phyloP scores from a whole-genome alignment of 1,140 invertebrate genomes.

The Drosophila athabasca region DNA sequence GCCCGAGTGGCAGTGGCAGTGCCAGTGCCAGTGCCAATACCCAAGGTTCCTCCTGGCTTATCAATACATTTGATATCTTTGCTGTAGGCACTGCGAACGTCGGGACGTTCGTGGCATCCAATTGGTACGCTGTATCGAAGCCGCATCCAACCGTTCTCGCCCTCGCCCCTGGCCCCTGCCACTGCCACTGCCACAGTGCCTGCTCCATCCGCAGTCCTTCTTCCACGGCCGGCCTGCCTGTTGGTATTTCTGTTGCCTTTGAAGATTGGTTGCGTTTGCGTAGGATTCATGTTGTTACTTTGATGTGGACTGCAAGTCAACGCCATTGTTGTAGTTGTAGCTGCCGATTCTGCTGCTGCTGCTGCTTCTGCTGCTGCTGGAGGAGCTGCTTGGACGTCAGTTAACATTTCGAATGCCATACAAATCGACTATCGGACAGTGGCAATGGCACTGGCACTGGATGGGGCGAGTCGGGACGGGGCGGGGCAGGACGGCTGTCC shows the following conservation, averaged over 20 bases:
- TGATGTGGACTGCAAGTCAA: constrained; percentile 67
- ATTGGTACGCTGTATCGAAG: constrained; percentile 67
- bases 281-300: constrained; percentile 75
- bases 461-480: constrained; percentile 44
- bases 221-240: background rate
- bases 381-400: constrained; percentile 63
- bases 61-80: constrained; percentile 78
- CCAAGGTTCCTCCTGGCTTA: constrained; percentile 67
- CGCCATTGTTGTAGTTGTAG: constrained; percentile 59
- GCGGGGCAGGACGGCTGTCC: constrained; percentile 45
- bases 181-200: background rate
- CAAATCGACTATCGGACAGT: constrained; percentile 73
- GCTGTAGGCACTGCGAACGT: constrained; percentile 53
- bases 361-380: constrained; percentile 37
- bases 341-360: constrained; percentile 21
- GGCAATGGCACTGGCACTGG: constrained; percentile 42
- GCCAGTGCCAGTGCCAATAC: constrained; percentile 21
- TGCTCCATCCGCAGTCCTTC: background rate
- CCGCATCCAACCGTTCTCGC: constrained; percentile 1
- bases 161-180: background rate
- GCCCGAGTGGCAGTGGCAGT: constrained; percentile 7
- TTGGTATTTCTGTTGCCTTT: constrained; percentile 54
- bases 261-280: constrained; percentile 73
- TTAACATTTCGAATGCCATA: constrained; percentile 76
- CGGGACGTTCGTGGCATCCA: constrained; percentile 64